Evolutionary conservation across 2,888 invertebrate species (phyloP), one percentile per base, ranked within the genome.

Genomic region (Altica lythri): DNA sequence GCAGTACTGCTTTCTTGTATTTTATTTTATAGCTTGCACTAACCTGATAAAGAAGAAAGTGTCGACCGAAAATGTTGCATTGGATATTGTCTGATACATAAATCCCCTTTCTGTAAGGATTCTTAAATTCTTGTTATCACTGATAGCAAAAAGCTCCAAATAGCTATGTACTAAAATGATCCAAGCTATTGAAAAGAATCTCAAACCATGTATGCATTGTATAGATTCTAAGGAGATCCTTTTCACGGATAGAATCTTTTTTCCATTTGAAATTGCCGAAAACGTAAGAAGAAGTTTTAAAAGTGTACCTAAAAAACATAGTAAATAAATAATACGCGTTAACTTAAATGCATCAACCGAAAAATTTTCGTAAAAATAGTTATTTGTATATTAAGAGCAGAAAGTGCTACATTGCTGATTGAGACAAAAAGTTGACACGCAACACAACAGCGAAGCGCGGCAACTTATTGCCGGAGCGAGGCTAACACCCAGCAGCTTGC

Each of bases 11-110:
- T n/a, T n/a, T n/a, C n/a, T n/a, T n/a, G n/a, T n/a, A n/a, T n/a
- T n/a, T n/a, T n/a, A n/a, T n/a, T n/a, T n/a, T n/a, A n/a, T n/a
- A n/a, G n/a, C n/a, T n/a, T n/a, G n/a, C n/a, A 57, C 50, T 60
- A 66, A 90, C 88, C 90, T 90, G 62, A 92, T 89, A 67, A 90
- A 90, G 78, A 91, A 92, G 77, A 92, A 92, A 3, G 90, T 89
- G 69, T 92, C 92, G 34, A 92, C 92, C 40, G 91, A 90, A 72
- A 89, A 90, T 4, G 90, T 89, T 1, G 90, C 92, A 74, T 92
- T 92, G 53, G 90, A 88, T 53, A 92, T 86, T 1, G 90, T 86
- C 74, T 92, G 91, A 75, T 89, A 92, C 76, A 86, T 80, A 72
- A 89, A 86, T 65, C 86, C 85, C 50, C 89, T 81, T 73, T 91